Conservation (phyloP, 2,797 vertebrate species). For the Hephaestus fuliginosus region DNA sequence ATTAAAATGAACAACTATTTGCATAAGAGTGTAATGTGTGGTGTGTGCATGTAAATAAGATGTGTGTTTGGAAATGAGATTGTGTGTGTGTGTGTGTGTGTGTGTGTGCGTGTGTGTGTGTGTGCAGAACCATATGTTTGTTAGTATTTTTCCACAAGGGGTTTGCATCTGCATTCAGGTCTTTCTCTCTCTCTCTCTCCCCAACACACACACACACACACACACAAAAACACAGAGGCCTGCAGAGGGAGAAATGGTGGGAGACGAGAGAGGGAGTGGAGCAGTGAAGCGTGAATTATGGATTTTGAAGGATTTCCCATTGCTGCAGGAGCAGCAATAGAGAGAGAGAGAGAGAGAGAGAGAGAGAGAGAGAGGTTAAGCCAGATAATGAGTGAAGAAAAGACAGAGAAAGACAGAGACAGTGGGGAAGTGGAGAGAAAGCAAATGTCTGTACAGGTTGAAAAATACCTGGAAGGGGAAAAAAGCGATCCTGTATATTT, state of each 20-base stretch:
- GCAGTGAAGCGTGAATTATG: constrained; percentile 79
- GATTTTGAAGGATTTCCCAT: constrained; percentile 84
- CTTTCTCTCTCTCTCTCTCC: constrained; percentile 9
- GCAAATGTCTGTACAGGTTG: constrained; percentile 38
- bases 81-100: constrained; percentile 12
- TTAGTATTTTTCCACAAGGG: constrained; percentile 71
- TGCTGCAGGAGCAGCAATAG: constrained; percentile 63
- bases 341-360: constrained; percentile 32
- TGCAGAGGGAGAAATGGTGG: constrained; percentile 62
- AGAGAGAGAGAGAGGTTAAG: constrained; percentile 35
- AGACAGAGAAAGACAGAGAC: constrained; percentile 24
- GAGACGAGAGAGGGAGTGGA: constrained; percentile 56
- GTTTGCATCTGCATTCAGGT: constrained; percentile 74
- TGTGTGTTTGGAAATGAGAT: constrained; percentile 13
- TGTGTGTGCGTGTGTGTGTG: constrained; percentile 16
- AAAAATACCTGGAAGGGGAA: constrained; percentile 15
- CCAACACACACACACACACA: constrained; percentile 11
- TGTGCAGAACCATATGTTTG: constrained; percentile 53
- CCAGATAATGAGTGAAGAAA: constrained; percentile 29
- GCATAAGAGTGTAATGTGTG: constrained; percentile 45
- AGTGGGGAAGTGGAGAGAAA: constrained; percentile 29
- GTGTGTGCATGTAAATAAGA: constrained; percentile 42
- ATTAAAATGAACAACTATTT: constrained; percentile 62
- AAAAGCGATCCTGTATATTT: constrained; percentile 32
- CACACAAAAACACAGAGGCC: constrained; percentile 48